Percentiles rank a stretch among this genome's conserved stretches.
These are phyloP conservation scores for Dioctria rufipes DNA, from an alignment of 2,888 invertebrate species.

Conservation along the genomic window DNA sequence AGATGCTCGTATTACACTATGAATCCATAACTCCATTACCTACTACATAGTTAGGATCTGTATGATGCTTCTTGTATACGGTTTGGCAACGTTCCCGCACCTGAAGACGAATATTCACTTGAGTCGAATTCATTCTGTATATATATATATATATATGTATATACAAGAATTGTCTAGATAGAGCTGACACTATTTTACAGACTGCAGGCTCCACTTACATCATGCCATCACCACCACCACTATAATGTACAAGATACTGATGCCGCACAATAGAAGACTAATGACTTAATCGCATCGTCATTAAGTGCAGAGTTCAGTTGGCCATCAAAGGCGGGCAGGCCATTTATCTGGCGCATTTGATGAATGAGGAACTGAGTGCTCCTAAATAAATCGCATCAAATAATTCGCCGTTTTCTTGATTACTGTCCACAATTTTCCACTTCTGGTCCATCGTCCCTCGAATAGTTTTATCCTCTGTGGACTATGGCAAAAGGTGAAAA, in stretches of 20 bases:
- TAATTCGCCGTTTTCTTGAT: slow-evolving; percentile 53
- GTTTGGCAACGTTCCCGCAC: slow-evolving; percentile 54
- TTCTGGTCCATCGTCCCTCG: slow-evolving; percentile 16
- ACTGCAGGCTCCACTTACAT: slow-evolving; percentile 22
- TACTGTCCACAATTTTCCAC: slow-evolving; percentile 53
- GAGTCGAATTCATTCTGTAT: slow-evolving; percentile 36
- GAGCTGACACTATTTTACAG: slow-evolving; percentile 17
- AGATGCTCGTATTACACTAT: slow-evolving; percentile 30
- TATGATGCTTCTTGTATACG: slow-evolving; percentile 21
- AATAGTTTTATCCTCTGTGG: not conserved
- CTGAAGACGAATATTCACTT: slow-evolving; percentile 49
- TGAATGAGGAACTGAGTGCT: slow-evolving; percentile 57
- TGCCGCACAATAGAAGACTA: slow-evolving; percentile 58
- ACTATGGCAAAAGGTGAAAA: slow-evolving; percentile 38
- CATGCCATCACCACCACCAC: slow-evolving; percentile 3
- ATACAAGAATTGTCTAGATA: slow-evolving; percentile 16
- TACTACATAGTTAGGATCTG: not conserved
- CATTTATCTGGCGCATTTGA: slow-evolving; percentile 57
- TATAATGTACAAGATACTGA: slow-evolving; percentile 13
- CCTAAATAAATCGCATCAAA: slow-evolving; percentile 56
- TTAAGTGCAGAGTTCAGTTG: slow-evolving; percentile 55
- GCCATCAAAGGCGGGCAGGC: slow-evolving; percentile 50
- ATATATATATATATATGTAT: no score
- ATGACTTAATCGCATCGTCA: slow-evolving; percentile 59
- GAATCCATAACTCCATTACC: not conserved